Evolutionary conservation across 2,888 invertebrate species (phyloP).

Genomic region (Lithosia quadra): DNA sequence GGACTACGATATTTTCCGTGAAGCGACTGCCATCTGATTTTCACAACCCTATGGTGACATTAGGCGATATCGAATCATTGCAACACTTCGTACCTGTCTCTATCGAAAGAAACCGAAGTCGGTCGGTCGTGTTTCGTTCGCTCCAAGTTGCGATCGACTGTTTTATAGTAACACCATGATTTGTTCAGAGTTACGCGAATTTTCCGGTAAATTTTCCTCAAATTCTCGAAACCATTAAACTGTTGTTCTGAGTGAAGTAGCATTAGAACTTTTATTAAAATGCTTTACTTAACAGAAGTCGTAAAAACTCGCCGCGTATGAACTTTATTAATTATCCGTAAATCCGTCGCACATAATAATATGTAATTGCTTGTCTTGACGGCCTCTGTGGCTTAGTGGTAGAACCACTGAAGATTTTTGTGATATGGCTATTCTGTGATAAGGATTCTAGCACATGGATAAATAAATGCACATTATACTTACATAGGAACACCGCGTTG

Average conservation of each 20-base stretch:
- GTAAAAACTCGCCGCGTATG: slow-evolving; percentile 9
- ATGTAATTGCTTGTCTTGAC: background rate
- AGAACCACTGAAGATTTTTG: too few species aligned
- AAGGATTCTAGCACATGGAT: too few species aligned
- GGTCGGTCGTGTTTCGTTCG: background rate
- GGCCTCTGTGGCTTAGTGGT: too few species aligned
- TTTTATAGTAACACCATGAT: background rate
- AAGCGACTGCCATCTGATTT: too few species aligned
- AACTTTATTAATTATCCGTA: slow-evolving; percentile 20
- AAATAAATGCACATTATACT: background rate
- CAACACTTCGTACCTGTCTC: too few species aligned
- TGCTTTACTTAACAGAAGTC: slow-evolving; percentile 24
- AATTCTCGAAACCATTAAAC: slow-evolving; percentile 10
- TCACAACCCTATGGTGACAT: too few species aligned
- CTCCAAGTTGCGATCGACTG: background rate
- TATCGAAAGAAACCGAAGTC: too few species aligned
- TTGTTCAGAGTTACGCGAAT: background rate
- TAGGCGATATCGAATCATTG: too few species aligned
- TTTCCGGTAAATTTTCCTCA: slow-evolving; percentile 6
- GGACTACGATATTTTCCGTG: too few species aligned
- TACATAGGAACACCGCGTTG: background rate
- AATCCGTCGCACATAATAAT: background rate
- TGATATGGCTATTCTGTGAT: too few species aligned
- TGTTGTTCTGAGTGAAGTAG: slow-evolving; percentile 17
- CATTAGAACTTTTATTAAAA: slow-evolving; percentile 18